phyloP scores from a whole-genome alignment of 1,140 invertebrate species.

The Thalassaphorura encarpata region DNA sequence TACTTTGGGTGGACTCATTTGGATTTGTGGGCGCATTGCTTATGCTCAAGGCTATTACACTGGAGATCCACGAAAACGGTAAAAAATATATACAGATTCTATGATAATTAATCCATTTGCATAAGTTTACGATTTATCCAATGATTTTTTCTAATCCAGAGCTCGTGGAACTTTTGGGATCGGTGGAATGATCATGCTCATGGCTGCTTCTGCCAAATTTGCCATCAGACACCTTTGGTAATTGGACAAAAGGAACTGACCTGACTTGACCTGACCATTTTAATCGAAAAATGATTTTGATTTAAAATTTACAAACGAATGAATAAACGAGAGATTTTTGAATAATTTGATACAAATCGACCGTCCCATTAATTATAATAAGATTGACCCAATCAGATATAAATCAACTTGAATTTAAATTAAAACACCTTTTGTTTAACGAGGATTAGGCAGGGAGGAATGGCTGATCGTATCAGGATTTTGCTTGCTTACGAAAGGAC shows the following conservation, averaged over 20 bases:
- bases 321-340: too few species aligned
- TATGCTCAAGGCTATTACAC: conserved; percentile 46
- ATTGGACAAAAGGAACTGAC: neutral
- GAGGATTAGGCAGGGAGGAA: too few species aligned
- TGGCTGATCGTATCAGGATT: too few species aligned
- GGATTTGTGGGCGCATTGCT: conserved; percentile 38
- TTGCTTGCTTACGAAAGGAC: too few species aligned
- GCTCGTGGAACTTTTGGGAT: conserved; percentile 40
- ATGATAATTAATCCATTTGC: neutral
- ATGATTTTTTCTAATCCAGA: conserved; percentile 13
- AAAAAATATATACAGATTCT: neutral
- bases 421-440: too few species aligned
- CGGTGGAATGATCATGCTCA: conserved; percentile 37
- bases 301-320: neutral
- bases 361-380: too few species aligned
- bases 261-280: neutral
- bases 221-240: conserved; percentile 33
- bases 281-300: neutral
- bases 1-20: conserved; percentile 36
- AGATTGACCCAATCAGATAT: too few species aligned
- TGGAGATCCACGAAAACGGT: conserved; percentile 37
- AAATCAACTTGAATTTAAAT: too few species aligned
- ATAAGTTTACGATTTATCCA: neutral
- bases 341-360: too few species aligned
- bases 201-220: conserved; percentile 37